Evolutionary conservation across 1,140 invertebrate species (phyloP).

Genomic region (Halotydeus destructor): DNA sequence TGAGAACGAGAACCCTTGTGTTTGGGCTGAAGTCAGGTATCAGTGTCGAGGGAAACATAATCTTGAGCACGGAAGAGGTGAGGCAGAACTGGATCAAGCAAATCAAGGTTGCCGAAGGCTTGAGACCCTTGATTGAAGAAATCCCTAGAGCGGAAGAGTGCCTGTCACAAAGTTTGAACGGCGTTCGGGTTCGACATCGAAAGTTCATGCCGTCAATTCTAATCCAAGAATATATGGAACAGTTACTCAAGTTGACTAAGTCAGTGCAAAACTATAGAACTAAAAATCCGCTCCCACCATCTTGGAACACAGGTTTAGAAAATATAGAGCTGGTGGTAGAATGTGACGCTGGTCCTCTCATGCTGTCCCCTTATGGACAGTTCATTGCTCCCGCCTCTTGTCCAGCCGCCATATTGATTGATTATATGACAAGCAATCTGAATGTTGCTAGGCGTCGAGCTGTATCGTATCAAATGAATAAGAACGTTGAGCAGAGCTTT

Average conservation of each 20-base stretch:
- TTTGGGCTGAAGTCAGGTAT: conserved; percentile 71
- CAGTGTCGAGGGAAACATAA: conserved; percentile 61
- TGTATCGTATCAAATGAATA: conserved; percentile 50
- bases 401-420: conserved; percentile 56
- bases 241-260: conserved; percentile 55
- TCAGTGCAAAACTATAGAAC: conserved; percentile 56
- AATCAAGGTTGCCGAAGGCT: conserved; percentile 53
- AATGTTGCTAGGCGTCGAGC: conserved; percentile 43
- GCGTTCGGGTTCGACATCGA: conserved; percentile 26
- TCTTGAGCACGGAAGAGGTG: conserved; percentile 71
- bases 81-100: conserved; percentile 63
- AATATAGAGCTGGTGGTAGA: conserved; percentile 71
- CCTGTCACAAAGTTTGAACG: conserved; percentile 32
- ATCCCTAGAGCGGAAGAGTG: conserved; percentile 63
- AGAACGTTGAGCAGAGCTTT: conserved; percentile 49
- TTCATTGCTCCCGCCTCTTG: conserved; percentile 74
- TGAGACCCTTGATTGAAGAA: conserved; percentile 43
- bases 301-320: conserved; percentile 43
- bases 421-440: conserved; percentile 56
- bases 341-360: conserved; percentile 66
- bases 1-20: conserved; percentile 35
- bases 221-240: conserved; percentile 54
- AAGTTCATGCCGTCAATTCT: conserved; percentile 74
- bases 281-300: conserved; percentile 39
- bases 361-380: conserved; percentile 78